A percentile compares a stretch with the other conserved stretches of the same genome.
phyloP scores from a whole-genome alignment of 2,797 vertebrate genomes.

The Helicolenus hilgendorfi region DNA sequence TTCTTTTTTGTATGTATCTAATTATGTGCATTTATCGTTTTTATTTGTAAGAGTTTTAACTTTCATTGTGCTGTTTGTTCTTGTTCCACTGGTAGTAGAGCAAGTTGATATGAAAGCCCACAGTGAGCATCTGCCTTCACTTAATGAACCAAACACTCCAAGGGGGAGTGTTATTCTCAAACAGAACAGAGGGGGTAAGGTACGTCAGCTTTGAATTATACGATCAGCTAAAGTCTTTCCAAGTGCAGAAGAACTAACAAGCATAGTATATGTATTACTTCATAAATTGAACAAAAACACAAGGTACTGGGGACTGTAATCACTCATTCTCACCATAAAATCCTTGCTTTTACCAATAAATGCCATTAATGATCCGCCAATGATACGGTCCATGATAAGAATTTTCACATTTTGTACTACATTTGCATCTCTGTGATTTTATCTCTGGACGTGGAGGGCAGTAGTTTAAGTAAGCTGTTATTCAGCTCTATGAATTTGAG shows the following conservation, averaged over 20 bases:
- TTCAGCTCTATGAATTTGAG: slow-evolving; percentile 2
- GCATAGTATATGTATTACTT: neutral
- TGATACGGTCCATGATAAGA: neutral
- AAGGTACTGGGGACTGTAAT: neutral
- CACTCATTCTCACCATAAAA: neutral
- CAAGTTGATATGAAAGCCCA: slow-evolving; percentile 8
- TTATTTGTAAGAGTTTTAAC: slow-evolving; percentile 34
- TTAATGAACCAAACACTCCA: slow-evolving; percentile 40
- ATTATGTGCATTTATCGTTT: slow-evolving; percentile 18
- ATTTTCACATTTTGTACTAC: neutral
- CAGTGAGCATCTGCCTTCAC: slow-evolving; percentile 65
- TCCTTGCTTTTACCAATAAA: neutral
- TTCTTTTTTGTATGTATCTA: slow-evolving; percentile 24
- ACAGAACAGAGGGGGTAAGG: slow-evolving; percentile 1
- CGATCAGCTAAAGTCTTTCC: neutral
- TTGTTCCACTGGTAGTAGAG: neutral
- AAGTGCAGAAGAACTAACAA: neutral
- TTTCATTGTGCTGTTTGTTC: slow-evolving; percentile 26
- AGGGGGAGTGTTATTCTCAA: slow-evolving; percentile 4
- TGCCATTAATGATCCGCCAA: neutral
- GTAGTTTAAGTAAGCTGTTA: neutral
- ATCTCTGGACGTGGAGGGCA: neutral
- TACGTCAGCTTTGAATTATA: neutral
- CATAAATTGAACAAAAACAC: neutral
- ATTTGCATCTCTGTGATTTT: neutral